Conservation (phyloP, 2,888 invertebrate genomes). For the Dysmachus trigonus region DNA sequence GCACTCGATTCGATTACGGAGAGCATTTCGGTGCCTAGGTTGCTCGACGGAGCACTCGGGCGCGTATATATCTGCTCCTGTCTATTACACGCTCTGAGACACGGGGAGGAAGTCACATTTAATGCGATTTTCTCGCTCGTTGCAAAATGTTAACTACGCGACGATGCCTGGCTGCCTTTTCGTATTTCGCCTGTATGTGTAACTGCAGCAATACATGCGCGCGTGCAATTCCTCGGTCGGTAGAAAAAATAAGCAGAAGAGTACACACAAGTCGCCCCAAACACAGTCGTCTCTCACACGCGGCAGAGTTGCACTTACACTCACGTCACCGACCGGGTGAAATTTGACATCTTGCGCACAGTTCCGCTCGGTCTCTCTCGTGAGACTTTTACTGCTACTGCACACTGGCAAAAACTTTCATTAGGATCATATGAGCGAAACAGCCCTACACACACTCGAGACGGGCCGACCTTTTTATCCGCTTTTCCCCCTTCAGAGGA, state of each 20-base stretch:
- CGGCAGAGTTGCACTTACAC: constrained; percentile 1
- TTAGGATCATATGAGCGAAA: constrained; percentile 24
- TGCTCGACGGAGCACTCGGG: background rate
- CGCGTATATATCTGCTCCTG: background rate
- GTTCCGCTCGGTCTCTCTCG: background rate
- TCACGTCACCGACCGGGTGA: constrained; percentile 38
- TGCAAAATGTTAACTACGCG: constrained; percentile 24
- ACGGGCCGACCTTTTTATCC: background rate
- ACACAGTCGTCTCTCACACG: background rate
- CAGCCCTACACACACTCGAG: background rate
- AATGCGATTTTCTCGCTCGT: background rate
- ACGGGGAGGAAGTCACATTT: background rate
- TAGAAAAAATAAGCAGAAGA: background rate
- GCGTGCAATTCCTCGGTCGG: constrained; percentile 2
- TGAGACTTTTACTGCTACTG: background rate
- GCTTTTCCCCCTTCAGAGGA: background rate
- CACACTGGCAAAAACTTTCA: background rate
- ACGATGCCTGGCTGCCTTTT: background rate
- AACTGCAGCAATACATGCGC: constrained; percentile 27
- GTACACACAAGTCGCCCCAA: background rate
- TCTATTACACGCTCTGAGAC: background rate
- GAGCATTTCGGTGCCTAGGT: background rate
- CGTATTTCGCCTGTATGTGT: background rate
- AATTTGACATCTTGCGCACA: constrained; percentile 35
- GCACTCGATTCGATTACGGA: background rate